phyloP scores from a whole-genome alignment of 2,797 vertebrate genomes.

The Acanthis flammea region DNA sequence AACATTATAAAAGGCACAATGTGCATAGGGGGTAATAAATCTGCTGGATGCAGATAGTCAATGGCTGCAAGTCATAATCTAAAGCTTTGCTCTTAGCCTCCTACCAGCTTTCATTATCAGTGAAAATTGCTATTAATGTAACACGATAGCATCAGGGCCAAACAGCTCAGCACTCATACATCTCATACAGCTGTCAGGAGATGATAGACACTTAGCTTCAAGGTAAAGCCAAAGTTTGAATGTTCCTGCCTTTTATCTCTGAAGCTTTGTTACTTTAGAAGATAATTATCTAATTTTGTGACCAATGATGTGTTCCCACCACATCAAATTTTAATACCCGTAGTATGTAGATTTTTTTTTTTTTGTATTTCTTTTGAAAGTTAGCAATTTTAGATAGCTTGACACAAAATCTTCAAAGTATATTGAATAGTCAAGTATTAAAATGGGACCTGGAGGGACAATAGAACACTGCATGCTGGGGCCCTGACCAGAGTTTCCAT shows the following conservation, averaged over 20 bases:
- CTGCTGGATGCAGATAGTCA: conserved; percentile 64
- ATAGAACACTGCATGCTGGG: neutral
- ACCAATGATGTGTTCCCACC: neutral
- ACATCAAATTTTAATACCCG: neutral
- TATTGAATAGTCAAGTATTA: neutral
- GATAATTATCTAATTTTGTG: conserved; percentile 25
- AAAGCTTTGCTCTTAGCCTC: conserved; percentile 60
- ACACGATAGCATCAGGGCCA: conserved; percentile 43
- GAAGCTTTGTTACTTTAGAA: conserved; percentile 31
- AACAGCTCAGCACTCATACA: conserved; percentile 37
- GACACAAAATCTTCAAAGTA: neutral
- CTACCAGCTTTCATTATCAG: conserved; percentile 71
- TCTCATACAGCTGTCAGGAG: conserved; percentile 55
- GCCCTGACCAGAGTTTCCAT: neutral
- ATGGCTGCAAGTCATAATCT: conserved; percentile 62
- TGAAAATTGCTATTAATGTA: conserved; percentile 64
- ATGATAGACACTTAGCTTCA: conserved; percentile 65
- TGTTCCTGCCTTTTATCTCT: conserved; percentile 42
- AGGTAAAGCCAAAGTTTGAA: conserved; percentile 45
- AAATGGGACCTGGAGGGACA: neutral
- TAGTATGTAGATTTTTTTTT: neutral
- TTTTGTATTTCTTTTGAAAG: neutral
- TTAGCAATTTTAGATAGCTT: neutral
- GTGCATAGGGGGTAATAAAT: conserved; percentile 45
- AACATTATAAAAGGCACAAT: conserved; percentile 51